A percentile compares a stretch with the other conserved stretches of the same genome.
Conservation (phyloP, 1,140 invertebrate species). For the Drosophila nebulosa region DNA sequence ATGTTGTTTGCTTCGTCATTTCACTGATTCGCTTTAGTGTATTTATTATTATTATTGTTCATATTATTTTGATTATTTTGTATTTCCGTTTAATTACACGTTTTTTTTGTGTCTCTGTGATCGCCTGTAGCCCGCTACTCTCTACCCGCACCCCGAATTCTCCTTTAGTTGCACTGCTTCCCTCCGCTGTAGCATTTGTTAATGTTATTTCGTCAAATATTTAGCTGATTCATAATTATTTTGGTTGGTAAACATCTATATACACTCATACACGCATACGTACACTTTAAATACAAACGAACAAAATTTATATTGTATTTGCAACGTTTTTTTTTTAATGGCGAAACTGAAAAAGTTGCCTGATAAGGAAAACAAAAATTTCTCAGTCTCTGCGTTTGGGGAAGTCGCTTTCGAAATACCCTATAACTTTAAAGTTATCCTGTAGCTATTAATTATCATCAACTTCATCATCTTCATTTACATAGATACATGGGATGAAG, state of each 20-base stretch:
- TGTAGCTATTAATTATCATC: too few species aligned
- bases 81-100: conserved; percentile 56
- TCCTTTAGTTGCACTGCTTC: not conserved
- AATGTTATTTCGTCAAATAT: conserved; percentile 19
- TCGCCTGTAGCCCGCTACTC: not conserved
- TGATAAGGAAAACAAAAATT: conserved; percentile 22
- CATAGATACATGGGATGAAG: too few species aligned
- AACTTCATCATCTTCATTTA: not conserved
- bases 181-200: conserved; percentile 9
- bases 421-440: not conserved
- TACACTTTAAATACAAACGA: not conserved
- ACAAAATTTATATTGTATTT: not conserved
- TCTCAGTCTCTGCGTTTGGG: too few species aligned
- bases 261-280: conserved; percentile 16
- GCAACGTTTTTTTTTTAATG: conserved; percentile 12
- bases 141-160: too few species aligned
- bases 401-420: not conserved
- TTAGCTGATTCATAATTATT: conserved; percentile 73
- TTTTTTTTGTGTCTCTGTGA: conserved; percentile 2
- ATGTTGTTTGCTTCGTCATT: conserved; percentile 5
- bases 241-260: conserved; percentile 49
- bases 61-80: conserved; percentile 8
- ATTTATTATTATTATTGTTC: not conserved
- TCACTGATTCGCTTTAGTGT: not conserved
- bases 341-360: conserved; percentile 23